Evolutionary conservation across 2,113 vertebrate species (phyloP).

Genomic region (Tyrannus savana): DNA sequence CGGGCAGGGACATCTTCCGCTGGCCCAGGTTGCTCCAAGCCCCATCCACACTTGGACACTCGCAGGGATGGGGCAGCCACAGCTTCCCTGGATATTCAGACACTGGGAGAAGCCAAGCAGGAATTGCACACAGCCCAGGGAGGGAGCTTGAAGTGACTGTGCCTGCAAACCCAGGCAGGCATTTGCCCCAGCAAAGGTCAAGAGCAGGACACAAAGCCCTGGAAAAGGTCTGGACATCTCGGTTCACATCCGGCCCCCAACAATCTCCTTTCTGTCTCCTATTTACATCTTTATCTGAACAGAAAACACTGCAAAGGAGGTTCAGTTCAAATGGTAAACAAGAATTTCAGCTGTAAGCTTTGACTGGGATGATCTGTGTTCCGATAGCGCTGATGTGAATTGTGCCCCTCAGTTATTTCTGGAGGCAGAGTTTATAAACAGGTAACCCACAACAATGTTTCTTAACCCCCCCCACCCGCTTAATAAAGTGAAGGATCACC

Average conservation of each 20-base stretch:
- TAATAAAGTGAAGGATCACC: constrained; percentile 46
- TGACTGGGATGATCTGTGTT: constrained; percentile 13
- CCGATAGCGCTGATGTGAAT: constrained; percentile 17
- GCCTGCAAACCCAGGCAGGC: not conserved
- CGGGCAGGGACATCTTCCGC: not conserved
- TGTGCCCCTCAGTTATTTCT: constrained; percentile 33
- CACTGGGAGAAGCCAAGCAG: accelerated
- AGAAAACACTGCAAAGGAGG: constrained; percentile 12
- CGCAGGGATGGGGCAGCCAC: not conserved
- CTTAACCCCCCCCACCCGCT: not conserved
- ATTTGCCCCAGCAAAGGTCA: not conserved
- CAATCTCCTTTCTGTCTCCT: constrained; percentile 22
- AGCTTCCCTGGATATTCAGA: not conserved
- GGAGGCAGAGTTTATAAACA: constrained; percentile 59
- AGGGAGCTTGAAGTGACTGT: not conserved
- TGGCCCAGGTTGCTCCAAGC: not conserved
- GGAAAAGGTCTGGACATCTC: not conserved
- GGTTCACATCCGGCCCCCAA: not conserved
- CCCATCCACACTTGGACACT: accelerated
- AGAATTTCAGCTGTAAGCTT: constrained; percentile 5
- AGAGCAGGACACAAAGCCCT: not conserved
- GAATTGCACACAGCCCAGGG: accelerated
- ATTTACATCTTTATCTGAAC: constrained; percentile 30
- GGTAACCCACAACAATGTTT: constrained; percentile 47
- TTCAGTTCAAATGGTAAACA: not conserved